Percentiles rank a stretch among this genome's conserved stretches.
Conservation (phyloP, 2,113 vertebrate genomes). For the Plectropomus leopardus region DNA sequence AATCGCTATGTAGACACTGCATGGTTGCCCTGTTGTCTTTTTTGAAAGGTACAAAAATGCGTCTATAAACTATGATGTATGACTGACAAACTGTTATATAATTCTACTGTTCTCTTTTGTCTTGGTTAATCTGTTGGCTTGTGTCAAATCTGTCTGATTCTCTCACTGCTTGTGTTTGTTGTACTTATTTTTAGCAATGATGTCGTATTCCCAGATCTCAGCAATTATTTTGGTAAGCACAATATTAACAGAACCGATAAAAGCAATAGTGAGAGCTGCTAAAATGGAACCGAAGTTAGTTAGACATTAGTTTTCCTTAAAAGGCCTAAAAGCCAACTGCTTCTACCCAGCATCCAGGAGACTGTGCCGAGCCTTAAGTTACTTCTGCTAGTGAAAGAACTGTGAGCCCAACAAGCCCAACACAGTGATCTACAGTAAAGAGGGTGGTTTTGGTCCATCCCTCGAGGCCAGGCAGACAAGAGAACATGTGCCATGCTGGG, state of each 20-base stretch:
- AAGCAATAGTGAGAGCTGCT: background rate
- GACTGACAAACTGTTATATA: background rate
- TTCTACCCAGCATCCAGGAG: background rate
- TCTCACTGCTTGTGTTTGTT: background rate
- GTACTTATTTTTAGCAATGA: slow-evolving; percentile 14
- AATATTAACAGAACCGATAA: background rate
- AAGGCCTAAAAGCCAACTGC: background rate
- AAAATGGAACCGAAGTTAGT: slow-evolving; percentile 1
- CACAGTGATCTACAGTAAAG: background rate
- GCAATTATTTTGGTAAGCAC: background rate
- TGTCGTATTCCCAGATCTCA: slow-evolving; percentile 3
- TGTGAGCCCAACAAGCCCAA: background rate
- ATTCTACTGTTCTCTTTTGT: background rate
- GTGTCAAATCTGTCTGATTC: background rate
- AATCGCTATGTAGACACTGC: no score
- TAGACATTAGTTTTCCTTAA: slow-evolving; percentile 16
- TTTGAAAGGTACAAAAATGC: no score
- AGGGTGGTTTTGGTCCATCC: background rate
- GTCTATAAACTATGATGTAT: background rate
- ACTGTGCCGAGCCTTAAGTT: background rate
- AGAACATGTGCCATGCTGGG: slow-evolving; percentile 42
- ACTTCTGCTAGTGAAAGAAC: background rate
- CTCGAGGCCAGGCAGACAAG: slow-evolving; percentile 11
- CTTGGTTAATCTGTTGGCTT: background rate
- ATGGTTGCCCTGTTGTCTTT: no score